A percentile compares a stretch with the other conserved stretches of the same genome.
Evolutionary conservation across 1,140 invertebrate genomes (phyloP).

Genomic region (Drosophila rufa): DNA sequence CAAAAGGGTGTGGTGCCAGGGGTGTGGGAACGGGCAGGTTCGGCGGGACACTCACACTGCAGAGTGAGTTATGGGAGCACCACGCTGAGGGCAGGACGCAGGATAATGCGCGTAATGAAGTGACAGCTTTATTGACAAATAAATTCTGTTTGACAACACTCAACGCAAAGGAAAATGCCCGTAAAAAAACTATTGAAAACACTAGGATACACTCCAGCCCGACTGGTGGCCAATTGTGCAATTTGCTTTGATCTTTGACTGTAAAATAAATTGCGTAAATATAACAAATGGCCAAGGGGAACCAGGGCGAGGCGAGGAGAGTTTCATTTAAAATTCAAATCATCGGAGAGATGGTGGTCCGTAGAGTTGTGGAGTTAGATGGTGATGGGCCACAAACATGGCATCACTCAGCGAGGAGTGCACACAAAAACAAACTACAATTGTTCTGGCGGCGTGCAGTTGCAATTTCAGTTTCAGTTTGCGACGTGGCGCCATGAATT

Average conservation of each 20-base stretch:
- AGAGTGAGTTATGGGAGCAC: conserved; percentile 63
- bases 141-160: conserved; percentile 80
- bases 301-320: conserved; percentile 14
- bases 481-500: conserved; percentile 66
- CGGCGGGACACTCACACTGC: neutral
- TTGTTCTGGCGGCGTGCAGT: conserved; percentile 19
- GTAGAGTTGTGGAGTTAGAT: conserved; percentile 3
- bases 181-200: conserved; percentile 43
- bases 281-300: conserved; percentile 53
- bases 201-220: conserved; percentile 20
- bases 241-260: conserved; percentile 73
- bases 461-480: conserved; percentile 53
- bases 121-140: conserved; percentile 84
- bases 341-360: conserved; percentile 29
- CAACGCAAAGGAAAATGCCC: conserved; percentile 42
- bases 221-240: conserved; percentile 62
- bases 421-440: conserved; percentile 46
- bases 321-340: conserved; percentile 71
- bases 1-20: neutral
- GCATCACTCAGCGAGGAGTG: conserved; percentile 47
- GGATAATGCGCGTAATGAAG: conserved; percentile 78
- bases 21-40: too few species aligned
- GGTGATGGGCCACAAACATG: conserved; percentile 11
- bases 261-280: conserved; percentile 80
- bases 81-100: conserved; percentile 37